Conservation (phyloP, 1,140 invertebrate species). For the Neodiprion lecontei region DNA sequence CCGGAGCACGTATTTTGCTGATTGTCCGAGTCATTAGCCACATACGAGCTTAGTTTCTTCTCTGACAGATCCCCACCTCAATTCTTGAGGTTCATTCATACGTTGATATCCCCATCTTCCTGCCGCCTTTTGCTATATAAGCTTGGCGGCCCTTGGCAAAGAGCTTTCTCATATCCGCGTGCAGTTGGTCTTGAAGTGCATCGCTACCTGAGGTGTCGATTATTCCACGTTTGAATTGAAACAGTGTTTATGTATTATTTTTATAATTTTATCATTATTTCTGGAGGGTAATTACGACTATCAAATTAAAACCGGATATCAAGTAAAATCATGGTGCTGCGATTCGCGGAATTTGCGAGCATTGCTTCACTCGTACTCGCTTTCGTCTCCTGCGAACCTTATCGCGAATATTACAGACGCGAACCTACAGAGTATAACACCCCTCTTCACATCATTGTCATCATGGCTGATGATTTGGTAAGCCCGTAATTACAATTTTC, state of each 20-base stretch:
- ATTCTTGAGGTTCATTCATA: not conserved
- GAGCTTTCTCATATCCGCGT: not conserved
- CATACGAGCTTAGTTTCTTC: not conserved
- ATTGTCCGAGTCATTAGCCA: slow-evolving; percentile 4
- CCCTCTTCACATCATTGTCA: slow-evolving; percentile 65
- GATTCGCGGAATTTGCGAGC: not conserved
- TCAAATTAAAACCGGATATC: too few species aligned
- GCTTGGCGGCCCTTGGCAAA: not conserved
- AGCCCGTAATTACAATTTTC: slow-evolving; percentile 30
- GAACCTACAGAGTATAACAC: slow-evolving; percentile 37
- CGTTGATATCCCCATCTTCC: not conserved
- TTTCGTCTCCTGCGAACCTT: not conserved
- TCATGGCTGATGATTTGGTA: slow-evolving; percentile 71
- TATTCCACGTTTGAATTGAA: too few species aligned
- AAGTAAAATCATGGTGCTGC: not conserved
- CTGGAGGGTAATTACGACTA: too few species aligned
- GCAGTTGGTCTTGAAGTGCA: not conserved
- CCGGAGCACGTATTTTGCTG: slow-evolving; percentile 6
- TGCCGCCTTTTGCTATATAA: not conserved
- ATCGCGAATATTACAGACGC: not conserved
- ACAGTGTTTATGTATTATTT: too few species aligned
- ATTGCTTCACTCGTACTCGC: not conserved
- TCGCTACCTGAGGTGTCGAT: too few species aligned
- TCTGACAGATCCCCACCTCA: not conserved
- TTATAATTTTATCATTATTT: too few species aligned